Evolutionary conservation across 2,888 invertebrate species (phyloP), one percentile per base, ranked within the genome.

Genomic region (Euclidia mi): DNA sequence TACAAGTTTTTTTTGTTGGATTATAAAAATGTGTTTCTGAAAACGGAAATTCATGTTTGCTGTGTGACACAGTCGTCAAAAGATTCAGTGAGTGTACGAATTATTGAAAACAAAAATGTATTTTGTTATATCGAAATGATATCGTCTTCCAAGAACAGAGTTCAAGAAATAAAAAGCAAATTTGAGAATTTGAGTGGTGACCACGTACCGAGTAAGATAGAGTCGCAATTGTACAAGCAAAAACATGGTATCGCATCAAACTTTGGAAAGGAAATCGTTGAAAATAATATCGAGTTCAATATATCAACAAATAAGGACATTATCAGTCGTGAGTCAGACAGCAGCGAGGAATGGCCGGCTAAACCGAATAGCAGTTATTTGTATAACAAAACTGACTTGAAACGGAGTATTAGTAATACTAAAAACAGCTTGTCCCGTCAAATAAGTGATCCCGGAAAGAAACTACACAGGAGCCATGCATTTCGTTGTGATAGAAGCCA

Each of bases 161-260:
- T 96, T 38, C 96, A 95, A 91, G 95, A 95, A 44, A 96, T 96
- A 62, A 96, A 95, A 81, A 96, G 92, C 85, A 95, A 95, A 88
- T 96, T 96, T 78, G 96, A 96, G 77, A 95, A 90, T 79, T 81
- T 95, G 47, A 94, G 81, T 53, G 76, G 73, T 3, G 91, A 92
- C 38, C 83, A 73, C 50, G 81, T 84, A n/a, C 76, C 82, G 11
- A 46, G 58, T 9, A 49, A 57, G 3, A 34, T 47, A 4, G 72
- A 72, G 1, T 52, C 40, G 3, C 72, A 72, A 2, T 32, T 68
- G 78, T 76, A 62, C 45, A 81, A 80, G 75, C 72, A 77, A 9
- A 76, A 66, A 11, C 55, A 67, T 55, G 60, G 50, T 25, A 43
- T 61, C 20, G 1, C 40, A 25, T 29, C 45, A 10, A 62, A 38